A percentile compares a stretch with the other conserved stretches of the same genome.
Conservation (phyloP, 2,797 vertebrate genomes). For the Ptychadena robeensis region DNA sequence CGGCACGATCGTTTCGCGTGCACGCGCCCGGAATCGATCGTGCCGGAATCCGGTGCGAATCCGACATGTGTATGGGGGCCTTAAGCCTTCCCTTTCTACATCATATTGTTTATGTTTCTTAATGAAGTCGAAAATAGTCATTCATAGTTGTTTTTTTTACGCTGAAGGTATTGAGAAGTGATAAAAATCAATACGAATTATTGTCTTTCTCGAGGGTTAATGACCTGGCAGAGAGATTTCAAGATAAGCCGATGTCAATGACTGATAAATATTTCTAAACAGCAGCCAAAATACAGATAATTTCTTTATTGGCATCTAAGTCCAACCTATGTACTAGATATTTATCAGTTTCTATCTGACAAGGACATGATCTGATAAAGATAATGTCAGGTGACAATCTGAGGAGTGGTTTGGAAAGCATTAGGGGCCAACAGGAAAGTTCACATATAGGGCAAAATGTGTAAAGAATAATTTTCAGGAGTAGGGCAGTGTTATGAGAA, state of each 20-base stretch:
- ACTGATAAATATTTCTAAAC: neutral
- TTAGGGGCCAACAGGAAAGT: neutral
- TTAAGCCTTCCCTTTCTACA: too few species aligned
- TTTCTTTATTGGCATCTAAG: constrained; percentile 31
- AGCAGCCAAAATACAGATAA: constrained; percentile 18
- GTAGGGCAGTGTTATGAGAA: too few species aligned
- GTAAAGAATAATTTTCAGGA: too few species aligned
- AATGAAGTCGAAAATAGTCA: too few species aligned
- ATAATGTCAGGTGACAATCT: neutral
- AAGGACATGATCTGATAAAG: constrained; percentile 18
- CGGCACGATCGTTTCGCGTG: too few species aligned
- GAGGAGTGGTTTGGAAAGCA: constrained; percentile 1
- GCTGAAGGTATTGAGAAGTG: neutral
- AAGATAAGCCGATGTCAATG: constrained; percentile 8
- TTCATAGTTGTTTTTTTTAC: neutral
- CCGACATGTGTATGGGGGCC: too few species aligned
- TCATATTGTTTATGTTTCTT: too few species aligned
- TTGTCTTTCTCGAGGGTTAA: constrained; percentile 11
- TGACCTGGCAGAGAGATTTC: constrained; percentile 33
- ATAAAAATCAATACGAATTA: neutral
- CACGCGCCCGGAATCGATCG: too few species aligned
- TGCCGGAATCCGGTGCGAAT: too few species aligned
- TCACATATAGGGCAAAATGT: neutral
- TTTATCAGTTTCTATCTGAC: constrained; percentile 31
- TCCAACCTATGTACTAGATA: constrained; percentile 20